These are phyloP conservation scores for Andrena chrysosceles DNA, from an alignment of 2,888 invertebrate genomes.

Conservation along the genomic window DNA sequence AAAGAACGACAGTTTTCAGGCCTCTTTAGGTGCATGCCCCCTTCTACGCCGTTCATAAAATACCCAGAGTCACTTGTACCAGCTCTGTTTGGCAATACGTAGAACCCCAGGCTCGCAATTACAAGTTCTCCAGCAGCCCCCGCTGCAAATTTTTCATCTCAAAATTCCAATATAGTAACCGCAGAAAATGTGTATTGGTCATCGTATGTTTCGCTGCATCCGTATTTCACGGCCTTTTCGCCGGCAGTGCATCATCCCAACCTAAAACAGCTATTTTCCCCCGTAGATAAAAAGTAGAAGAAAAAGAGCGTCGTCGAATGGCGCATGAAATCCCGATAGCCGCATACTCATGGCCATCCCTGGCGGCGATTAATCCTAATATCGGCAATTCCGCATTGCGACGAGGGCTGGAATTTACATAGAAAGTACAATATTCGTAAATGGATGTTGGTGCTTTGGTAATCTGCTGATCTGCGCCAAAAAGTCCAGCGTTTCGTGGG, in stretches of 20 bases:
- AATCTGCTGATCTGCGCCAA: slow-evolving; percentile 20
- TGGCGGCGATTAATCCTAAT: slow-evolving; percentile 47
- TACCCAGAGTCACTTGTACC: too few relatives aligned
- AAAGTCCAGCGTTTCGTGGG: slow-evolving; percentile 18
- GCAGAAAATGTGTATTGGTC: not conserved
- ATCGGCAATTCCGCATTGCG: slow-evolving; percentile 13
- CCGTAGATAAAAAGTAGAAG: not conserved
- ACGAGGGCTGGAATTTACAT: slow-evolving; percentile 28
- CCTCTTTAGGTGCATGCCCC: too few relatives aligned
- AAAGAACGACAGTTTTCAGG: too few relatives aligned
- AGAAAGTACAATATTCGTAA: slow-evolving; percentile 40
- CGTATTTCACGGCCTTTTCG: not conserved
- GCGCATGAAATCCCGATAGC: not conserved
- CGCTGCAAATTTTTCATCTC: not conserved
- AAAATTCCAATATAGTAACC: not conserved
- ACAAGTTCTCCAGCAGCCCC: too few relatives aligned
- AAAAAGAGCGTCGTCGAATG: not conserved
- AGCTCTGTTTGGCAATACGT: too few relatives aligned
- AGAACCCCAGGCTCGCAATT: too few relatives aligned
- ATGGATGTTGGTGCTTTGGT: slow-evolving; percentile 10
- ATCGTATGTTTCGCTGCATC: not conserved
- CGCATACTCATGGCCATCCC: not conserved
- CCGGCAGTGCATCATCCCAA: slow-evolving; percentile 3
- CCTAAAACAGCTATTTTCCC: not conserved
- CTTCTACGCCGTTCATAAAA: too few relatives aligned